A percentile compares a stretch with the other conserved stretches of the same genome.
These are phyloP conservation scores for Cancer borealis DNA, from an alignment of 2,888 invertebrate species.

Conservation along the genomic window DNA sequence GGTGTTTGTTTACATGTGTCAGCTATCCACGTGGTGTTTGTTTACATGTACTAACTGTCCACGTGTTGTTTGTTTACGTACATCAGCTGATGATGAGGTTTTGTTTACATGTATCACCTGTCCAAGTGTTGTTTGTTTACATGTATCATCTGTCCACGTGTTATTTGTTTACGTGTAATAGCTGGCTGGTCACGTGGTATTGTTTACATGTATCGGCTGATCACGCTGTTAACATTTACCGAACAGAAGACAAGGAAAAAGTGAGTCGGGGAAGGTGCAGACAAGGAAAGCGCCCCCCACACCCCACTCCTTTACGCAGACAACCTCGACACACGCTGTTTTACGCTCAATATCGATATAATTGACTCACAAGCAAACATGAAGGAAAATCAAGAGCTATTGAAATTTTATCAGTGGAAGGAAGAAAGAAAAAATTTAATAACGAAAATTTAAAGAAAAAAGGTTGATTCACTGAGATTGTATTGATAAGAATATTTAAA, in stretches of 20 bases:
- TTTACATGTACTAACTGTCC: neutral
- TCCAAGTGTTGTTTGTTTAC: constrained; percentile 30
- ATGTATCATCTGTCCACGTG: constrained; percentile 15
- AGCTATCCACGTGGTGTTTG: constrained; percentile 7
- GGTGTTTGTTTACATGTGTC: constrained; percentile 27
- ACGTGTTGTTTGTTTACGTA: constrained; percentile 28
- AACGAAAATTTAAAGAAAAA: neutral
- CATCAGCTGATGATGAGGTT: neutral
- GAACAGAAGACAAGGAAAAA: neutral
- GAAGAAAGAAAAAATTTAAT: neutral
- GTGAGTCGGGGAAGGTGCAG: neutral
- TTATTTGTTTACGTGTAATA: neutral
- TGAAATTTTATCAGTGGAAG: neutral
- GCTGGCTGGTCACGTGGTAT: neutral
- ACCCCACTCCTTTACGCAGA: no score
- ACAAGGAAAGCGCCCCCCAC: no score
- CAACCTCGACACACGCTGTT: neutral
- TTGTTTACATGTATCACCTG: constrained; percentile 14
- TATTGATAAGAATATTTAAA: neutral
- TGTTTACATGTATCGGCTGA: constrained; percentile 22
- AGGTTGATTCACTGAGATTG: neutral
- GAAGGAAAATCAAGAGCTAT: neutral
- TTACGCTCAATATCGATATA: neutral
- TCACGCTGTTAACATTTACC: neutral
- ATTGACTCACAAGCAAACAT: neutral